phyloP scores from a whole-genome alignment of 2,888 invertebrate species.

The Mechanitis messenoides region DNA sequence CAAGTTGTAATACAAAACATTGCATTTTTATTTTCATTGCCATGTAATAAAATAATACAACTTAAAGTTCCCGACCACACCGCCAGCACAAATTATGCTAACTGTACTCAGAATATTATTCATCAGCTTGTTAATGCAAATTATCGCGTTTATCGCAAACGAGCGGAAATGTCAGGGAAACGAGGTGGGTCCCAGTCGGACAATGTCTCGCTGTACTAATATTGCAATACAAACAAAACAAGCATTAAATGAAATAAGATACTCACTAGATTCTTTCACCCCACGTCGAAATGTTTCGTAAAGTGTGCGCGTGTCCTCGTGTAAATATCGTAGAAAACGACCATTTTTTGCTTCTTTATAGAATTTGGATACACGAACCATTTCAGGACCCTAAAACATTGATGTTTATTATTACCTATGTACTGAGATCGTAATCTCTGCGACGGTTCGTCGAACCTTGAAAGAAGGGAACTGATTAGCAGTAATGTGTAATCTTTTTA shows the following conservation, averaged over 20 bases:
- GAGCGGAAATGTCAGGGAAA: conserved; percentile 61
- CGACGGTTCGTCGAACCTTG: conserved; percentile 54
- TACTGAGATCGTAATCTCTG: conserved; percentile 18
- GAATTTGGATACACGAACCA: conserved; percentile 92
- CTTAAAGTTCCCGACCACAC: conserved; percentile 40
- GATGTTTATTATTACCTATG: conserved; percentile 12
- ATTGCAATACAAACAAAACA: not conserved
- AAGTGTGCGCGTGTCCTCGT: conserved; percentile 91
- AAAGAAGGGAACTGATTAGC: conserved; percentile 40
- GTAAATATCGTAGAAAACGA: conserved; percentile 87
- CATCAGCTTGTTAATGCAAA: conserved; percentile 60
- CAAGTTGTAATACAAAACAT: conserved; percentile 32
- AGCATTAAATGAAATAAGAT: conserved; percentile 18
- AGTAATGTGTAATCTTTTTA: conserved; percentile 65
- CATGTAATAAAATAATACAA: conserved; percentile 28
- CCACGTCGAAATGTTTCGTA: conserved; percentile 95
- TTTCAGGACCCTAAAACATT: conserved; percentile 87
- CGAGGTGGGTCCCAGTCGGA: conserved; percentile 47
- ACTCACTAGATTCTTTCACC: conserved; percentile 92
- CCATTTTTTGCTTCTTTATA: conserved; percentile 93
- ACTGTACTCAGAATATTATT: conserved; percentile 57
- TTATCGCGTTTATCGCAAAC: conserved; percentile 61
- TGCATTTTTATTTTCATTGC: conserved; percentile 16
- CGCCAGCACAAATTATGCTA: conserved; percentile 58
- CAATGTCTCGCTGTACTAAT: conserved; percentile 3